These are phyloP conservation scores for Chaitophorus viminalis DNA, from an alignment of 2,888 invertebrate genomes.

Conservation along the genomic window DNA sequence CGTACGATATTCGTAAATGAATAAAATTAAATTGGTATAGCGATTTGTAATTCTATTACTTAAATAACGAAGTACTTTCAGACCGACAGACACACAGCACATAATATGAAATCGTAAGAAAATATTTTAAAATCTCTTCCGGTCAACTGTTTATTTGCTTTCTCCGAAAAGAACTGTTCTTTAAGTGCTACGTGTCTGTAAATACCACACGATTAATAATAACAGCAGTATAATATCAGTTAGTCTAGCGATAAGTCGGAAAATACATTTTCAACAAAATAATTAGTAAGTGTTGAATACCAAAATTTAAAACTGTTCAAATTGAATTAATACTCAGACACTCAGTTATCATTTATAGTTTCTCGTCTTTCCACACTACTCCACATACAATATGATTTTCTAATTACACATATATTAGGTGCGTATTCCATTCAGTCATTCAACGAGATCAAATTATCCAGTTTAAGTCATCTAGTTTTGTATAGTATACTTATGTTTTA, in stretches of 20 bases:
- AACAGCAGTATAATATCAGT: not conserved
- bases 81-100: not conserved
- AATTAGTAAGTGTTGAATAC: not conserved
- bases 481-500: not conserved
- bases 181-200: conserved; percentile 19
- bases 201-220: conserved; percentile 12
- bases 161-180: conserved; percentile 48
- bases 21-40: not conserved
- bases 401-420: not conserved
- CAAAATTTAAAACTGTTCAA: not conserved
- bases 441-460: not conserved
- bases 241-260: not conserved
- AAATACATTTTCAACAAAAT: not conserved
- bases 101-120: not conserved
- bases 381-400: not conserved
- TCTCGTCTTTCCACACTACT: conserved; percentile 6
- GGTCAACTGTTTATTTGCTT: conserved; percentile 35
- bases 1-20: too few species aligned
- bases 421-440: not conserved
- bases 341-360: not conserved
- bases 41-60: not conserved
- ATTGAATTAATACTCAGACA: not conserved
- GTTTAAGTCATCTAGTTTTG: not conserved
- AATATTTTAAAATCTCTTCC: conserved; percentile 5
- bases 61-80: not conserved